A percentile compares a stretch with the other conserved stretches of the same genome.
Conservation (phyloP, 2,797 vertebrate species). For the Meriones psammophilus region DNA sequence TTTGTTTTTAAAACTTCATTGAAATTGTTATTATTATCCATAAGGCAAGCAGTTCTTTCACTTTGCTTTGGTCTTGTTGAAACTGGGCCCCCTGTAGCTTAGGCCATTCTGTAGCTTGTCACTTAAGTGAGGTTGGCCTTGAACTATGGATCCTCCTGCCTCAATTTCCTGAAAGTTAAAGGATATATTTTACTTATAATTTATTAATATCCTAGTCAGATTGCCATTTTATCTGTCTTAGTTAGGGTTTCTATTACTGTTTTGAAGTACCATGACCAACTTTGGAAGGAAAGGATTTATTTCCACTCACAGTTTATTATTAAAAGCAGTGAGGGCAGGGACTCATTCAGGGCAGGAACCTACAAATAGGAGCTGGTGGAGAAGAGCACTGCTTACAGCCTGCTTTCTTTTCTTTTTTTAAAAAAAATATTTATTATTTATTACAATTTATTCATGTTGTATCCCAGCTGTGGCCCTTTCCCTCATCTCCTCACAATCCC, state of each 20-base stretch:
- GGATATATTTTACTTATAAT: neutral
- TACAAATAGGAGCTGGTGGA: neutral
- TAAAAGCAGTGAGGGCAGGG: neutral
- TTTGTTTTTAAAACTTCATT: neutral
- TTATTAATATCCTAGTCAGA: constrained; percentile 22
- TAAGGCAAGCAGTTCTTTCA: neutral
- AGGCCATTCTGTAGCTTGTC: neutral
- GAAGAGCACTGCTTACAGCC: too few species aligned
- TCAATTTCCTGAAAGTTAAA: neutral
- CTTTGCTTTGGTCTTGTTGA: neutral
- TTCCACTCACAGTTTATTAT: neutral
- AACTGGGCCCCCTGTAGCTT: neutral
- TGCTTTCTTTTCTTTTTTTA: neutral
- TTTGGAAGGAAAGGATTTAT: neutral
- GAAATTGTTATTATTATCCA: neutral
- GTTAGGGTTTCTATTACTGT: neutral
- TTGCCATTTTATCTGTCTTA: neutral
- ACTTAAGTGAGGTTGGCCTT: neutral
- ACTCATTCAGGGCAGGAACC: neutral
- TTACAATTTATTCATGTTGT: too few species aligned
- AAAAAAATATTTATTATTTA: too few species aligned
- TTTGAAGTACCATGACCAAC: neutral
- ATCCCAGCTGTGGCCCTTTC: too few species aligned
- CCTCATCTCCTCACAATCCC: too few species aligned
- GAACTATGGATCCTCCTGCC: neutral